Evolutionary conservation across 2,888 invertebrate species (phyloP).

Genomic region (Drosophila cognata): DNA sequence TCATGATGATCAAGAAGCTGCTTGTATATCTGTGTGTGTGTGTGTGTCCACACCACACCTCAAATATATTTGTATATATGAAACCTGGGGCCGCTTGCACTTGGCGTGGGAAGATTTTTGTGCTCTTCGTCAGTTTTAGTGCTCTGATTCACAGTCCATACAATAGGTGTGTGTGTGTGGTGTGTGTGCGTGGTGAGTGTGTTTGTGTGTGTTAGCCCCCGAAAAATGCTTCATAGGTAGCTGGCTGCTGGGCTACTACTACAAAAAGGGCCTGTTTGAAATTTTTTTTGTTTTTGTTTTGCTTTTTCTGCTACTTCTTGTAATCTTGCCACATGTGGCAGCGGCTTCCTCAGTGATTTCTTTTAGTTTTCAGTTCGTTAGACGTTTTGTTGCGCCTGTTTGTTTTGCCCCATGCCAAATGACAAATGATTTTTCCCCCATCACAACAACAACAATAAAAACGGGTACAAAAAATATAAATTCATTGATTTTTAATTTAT

Average conservation of each 20-base stretch:
- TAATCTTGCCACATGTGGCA: neutral
- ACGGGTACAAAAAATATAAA: slow-evolving; percentile 5
- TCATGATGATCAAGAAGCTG: slow-evolving; percentile 68
- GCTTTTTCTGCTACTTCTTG: slow-evolving; percentile 26
- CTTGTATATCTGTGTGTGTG: slow-evolving; percentile 32
- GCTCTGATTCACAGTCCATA: slow-evolving; percentile 75
- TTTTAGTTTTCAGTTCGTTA: slow-evolving; percentile 66
- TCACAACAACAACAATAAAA: slow-evolving; percentile 12
- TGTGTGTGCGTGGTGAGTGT: slow-evolving; percentile 13
- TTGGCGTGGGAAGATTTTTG: slow-evolving; percentile 85
- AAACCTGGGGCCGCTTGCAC: slow-evolving; percentile 67
- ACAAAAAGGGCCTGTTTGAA: slow-evolving; percentile 51
- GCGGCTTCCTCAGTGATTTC: slow-evolving; percentile 49
- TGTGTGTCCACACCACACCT: slow-evolving; percentile 70
- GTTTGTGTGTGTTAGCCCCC: slow-evolving; percentile 21
- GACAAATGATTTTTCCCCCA: slow-evolving; percentile 73
- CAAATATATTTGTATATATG: slow-evolving; percentile 32
- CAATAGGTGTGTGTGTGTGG: slow-evolving; percentile 9
- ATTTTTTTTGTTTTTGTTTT: slow-evolving; percentile 30
- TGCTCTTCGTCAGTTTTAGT: slow-evolving; percentile 50
- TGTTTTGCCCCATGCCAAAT: slow-evolving; percentile 63
- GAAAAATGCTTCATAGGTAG: slow-evolving; percentile 60
- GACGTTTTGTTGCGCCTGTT: slow-evolving; percentile 73
- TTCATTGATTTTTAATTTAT: slow-evolving; percentile 79
- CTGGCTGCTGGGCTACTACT: slow-evolving; percentile 54